Percentiles rank a stretch among this genome's conserved stretches.
Evolutionary conservation across 2,113 vertebrate genomes (phyloP).

Genomic region (Rhombomys opimus): DNA sequence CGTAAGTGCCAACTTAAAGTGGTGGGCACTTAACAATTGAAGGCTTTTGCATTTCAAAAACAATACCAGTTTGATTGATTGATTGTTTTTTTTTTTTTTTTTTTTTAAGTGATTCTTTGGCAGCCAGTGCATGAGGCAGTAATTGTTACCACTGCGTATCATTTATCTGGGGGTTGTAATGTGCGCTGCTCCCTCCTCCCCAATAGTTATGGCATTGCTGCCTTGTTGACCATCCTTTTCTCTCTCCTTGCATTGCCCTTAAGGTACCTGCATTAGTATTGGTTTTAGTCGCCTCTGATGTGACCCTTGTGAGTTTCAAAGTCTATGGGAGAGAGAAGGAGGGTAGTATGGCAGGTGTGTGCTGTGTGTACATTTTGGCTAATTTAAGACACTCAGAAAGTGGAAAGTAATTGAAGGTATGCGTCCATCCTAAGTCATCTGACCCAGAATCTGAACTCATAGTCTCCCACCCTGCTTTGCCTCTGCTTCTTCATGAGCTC

Average conservation of each 20-base stretch:
- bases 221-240: not conserved
- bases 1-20: constrained; percentile 14
- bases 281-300: not conserved
- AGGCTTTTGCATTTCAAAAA: not conserved
- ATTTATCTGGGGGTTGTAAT: not conserved
- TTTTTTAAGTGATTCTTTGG: constrained; percentile 50
- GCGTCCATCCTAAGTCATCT: constrained; percentile 36
- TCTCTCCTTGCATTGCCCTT: not conserved
- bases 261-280: not conserved
- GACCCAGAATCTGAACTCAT: not conserved
- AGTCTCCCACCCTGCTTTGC: not conserved
- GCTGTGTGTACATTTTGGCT: not conserved
- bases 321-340: not conserved
- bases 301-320: constrained; percentile 23
- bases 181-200: not conserved
- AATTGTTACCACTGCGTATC: not conserved
- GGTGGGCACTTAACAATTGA: constrained; percentile 23
- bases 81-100: not conserved
- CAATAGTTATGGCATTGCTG: not conserved
- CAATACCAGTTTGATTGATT: not conserved
- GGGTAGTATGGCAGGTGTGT: not conserved
- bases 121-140: not conserved
- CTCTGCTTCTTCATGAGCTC: not conserved
- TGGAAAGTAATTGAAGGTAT: constrained; percentile 6
- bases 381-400: not conserved